Evolutionary conservation across 2,113 vertebrate genomes (phyloP).

Genomic region (Crotalus horridus): DNA sequence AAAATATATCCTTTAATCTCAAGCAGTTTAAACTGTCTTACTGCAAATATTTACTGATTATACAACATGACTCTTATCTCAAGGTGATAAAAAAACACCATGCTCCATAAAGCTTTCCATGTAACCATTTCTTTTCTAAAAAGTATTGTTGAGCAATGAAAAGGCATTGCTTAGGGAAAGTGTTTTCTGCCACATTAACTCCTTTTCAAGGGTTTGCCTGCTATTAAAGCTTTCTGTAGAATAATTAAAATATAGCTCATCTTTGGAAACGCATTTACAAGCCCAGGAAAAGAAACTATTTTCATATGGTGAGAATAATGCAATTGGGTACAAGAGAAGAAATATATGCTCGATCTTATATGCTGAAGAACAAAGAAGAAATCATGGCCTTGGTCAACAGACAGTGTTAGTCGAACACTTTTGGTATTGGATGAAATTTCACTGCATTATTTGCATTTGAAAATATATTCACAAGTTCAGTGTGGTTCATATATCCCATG

Average conservation of each 20-base stretch:
- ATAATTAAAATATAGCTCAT: conserved; percentile 71
- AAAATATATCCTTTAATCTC: conserved; percentile 13
- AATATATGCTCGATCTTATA: neutral
- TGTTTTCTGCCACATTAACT: conserved; percentile 58
- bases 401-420: neutral
- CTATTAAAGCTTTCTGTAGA: conserved; percentile 65
- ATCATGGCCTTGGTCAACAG: neutral
- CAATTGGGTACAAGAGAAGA: neutral
- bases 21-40: conserved; percentile 28
- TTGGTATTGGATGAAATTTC: neutral
- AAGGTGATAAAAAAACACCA: conserved; percentile 16
- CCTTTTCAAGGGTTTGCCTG: conserved; percentile 59
- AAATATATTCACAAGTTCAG: neutral
- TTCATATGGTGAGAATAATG: neutral
- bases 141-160: conserved; percentile 43
- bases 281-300: conserved; percentile 36
- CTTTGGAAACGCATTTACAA: conserved; percentile 43
- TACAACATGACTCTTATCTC: conserved; percentile 18
- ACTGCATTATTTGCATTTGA: neutral
- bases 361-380: neutral
- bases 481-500: neutral
- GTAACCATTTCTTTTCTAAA: conserved; percentile 53
- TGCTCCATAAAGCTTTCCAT: conserved; percentile 47
- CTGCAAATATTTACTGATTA: conserved; percentile 45
- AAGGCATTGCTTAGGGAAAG: conserved; percentile 46